A percentile compares a stretch with the other conserved stretches of the same genome.
Evolutionary conservation across 2,113 vertebrate genomes (phyloP).

Genomic region (Leiothrix lutea): DNA sequence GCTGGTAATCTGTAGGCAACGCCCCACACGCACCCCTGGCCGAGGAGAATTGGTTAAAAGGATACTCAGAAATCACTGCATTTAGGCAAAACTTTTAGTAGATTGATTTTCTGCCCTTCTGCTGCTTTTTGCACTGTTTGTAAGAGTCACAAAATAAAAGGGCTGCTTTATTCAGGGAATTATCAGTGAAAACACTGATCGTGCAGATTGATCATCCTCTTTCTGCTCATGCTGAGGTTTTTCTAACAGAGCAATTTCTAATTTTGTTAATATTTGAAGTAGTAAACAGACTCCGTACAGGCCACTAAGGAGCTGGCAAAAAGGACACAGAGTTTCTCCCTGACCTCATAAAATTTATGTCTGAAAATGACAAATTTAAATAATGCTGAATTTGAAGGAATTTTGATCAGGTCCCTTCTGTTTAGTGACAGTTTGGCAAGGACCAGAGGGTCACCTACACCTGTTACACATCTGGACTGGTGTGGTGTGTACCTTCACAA

Average conservation of each 20-base stretch:
- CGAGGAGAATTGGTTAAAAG: background rate
- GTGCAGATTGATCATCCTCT: background rate
- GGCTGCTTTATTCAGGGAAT: background rate
- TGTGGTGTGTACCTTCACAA: background rate
- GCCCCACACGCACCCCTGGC: slow-evolving; percentile 92
- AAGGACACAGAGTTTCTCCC: background rate
- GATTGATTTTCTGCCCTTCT: background rate
- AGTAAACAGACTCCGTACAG: background rate
- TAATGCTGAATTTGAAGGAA: background rate
- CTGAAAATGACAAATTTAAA: background rate
- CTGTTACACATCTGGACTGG: background rate
- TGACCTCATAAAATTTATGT: background rate
- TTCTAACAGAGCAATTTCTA: background rate
- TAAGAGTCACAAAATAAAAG: background rate
- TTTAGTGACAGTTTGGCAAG: background rate
- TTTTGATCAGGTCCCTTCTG: background rate
- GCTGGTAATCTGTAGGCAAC: slow-evolving; percentile 91
- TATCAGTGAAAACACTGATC: background rate
- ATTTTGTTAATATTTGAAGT: background rate
- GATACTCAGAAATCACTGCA: background rate
- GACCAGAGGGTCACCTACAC: background rate
- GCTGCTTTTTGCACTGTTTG: background rate
- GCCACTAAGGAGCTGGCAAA: background rate
- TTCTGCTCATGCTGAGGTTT: background rate
- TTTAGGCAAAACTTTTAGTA: background rate